These are phyloP conservation scores for Urocitellus parryii DNA, from an alignment of 2,113 vertebrate genomes.

Conservation along the genomic window DNA sequence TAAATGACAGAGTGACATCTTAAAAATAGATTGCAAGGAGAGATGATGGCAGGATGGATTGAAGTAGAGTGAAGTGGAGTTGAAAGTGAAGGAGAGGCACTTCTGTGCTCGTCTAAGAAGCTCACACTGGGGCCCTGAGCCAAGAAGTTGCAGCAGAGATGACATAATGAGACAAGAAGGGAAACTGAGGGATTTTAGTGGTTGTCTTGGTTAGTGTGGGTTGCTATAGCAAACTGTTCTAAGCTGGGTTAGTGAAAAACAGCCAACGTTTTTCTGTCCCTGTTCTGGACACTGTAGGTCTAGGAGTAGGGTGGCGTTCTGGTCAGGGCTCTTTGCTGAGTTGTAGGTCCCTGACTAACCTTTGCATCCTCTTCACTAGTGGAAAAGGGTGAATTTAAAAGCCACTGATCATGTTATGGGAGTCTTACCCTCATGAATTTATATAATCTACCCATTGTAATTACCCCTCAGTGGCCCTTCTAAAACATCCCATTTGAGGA, in stretches of 20 bases:
- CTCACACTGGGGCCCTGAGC: background rate
- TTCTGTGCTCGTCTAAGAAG: background rate
- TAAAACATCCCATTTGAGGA: background rate
- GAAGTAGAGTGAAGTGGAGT: background rate
- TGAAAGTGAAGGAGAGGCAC: background rate
- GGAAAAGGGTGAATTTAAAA: background rate
- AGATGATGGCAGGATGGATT: background rate
- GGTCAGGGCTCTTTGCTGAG: background rate
- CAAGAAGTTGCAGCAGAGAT: background rate
- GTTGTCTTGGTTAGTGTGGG: background rate
- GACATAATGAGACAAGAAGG: background rate
- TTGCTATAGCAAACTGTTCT: background rate
- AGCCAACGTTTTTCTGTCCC: background rate
- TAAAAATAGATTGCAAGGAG: background rate
- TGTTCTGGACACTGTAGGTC: background rate
- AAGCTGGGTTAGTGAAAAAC: background rate
- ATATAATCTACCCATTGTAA: background rate
- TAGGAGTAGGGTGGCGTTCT: too few species aligned
- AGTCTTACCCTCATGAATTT: background rate
- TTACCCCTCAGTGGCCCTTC: rapidly evolving
- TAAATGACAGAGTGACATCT: background rate
- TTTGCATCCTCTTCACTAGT: background rate
- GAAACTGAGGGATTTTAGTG: background rate
- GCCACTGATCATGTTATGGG: rapidly evolving
- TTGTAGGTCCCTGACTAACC: too few species aligned